Percentiles rank a stretch among this genome's conserved stretches.
Evolutionary conservation across 1,140 invertebrate species (phyloP).

Genomic region (Tetragonula clypearis): DNA sequence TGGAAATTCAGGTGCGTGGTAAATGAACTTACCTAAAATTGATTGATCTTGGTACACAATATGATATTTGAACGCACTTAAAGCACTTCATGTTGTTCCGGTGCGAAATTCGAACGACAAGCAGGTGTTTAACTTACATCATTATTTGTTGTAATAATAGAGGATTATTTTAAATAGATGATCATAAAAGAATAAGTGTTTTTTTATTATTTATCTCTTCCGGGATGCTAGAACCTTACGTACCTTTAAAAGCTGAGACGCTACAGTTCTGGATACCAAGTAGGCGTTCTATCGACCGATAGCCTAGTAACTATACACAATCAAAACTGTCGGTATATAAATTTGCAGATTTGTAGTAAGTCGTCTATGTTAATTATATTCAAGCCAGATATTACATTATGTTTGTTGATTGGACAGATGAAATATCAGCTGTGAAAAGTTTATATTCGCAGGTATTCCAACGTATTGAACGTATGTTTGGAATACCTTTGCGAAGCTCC

Average conservation of each 20-base stretch:
- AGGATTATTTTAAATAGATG: not conserved
- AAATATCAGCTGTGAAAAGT: not conserved
- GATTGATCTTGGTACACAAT: not conserved
- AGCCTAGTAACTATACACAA: conserved; percentile 35
- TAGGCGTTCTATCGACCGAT: conserved; percentile 58
- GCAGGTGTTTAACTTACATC: conserved; percentile 25
- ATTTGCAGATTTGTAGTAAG: conserved; percentile 8
- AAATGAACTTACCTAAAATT: not conserved
- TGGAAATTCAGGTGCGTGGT: conserved; percentile 74
- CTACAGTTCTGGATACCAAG: conserved; percentile 20
- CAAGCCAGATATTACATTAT: not conserved
- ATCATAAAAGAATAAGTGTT: not conserved
- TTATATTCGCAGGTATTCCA: not conserved
- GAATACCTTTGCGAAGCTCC: conserved; percentile 23
- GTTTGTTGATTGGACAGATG: not conserved
- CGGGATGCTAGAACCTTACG: not conserved
- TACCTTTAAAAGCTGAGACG: conserved; percentile 9
- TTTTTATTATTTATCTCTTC: not conserved
- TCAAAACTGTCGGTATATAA: not conserved
- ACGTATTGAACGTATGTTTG: not conserved
- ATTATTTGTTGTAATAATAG: not conserved
- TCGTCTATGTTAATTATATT: not conserved
- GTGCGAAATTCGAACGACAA: conserved; percentile 53
- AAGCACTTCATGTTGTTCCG: conserved; percentile 27
- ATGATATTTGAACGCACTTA: conserved; percentile 38